Conservation (phyloP, 2,113 vertebrate genomes). For the Typhlomys cinereus region DNA sequence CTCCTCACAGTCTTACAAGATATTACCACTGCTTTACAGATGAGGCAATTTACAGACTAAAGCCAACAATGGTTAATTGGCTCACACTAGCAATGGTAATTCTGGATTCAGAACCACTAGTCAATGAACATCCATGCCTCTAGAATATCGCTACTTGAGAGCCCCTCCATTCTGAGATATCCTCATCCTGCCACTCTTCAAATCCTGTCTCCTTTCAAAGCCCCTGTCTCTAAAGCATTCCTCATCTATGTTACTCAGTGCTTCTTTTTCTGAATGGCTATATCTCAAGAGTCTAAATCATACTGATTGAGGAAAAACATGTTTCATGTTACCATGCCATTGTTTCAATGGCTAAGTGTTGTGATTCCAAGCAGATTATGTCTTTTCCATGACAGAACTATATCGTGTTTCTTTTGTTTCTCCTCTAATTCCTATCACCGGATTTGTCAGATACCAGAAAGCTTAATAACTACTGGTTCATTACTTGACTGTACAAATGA, state of each 20-base stretch:
- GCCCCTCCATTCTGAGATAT: background rate
- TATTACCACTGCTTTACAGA: background rate
- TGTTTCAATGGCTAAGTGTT: background rate
- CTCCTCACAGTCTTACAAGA: background rate
- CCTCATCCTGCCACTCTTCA: background rate
- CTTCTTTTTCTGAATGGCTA: background rate
- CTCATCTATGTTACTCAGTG: background rate
- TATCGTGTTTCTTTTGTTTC: background rate
- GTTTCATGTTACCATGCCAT: background rate
- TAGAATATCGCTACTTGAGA: too few relatives aligned
- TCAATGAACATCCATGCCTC: background rate
- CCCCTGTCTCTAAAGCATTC: background rate
- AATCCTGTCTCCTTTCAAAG: background rate
- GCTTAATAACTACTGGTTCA: conserved; percentile 18
- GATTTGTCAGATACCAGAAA: too few relatives aligned
- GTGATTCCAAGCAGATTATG: background rate
- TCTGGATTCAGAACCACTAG: background rate
- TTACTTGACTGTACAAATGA: background rate
- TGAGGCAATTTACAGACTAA: background rate
- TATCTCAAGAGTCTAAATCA: background rate
- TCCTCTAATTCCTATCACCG: background rate
- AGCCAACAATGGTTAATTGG: background rate
- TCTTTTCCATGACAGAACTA: background rate
- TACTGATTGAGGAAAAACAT: background rate
- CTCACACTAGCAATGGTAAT: background rate